Base-by-base conservation (phyloP, 2,888 invertebrate species). In the Eupithecia pulchellata region DNA sequence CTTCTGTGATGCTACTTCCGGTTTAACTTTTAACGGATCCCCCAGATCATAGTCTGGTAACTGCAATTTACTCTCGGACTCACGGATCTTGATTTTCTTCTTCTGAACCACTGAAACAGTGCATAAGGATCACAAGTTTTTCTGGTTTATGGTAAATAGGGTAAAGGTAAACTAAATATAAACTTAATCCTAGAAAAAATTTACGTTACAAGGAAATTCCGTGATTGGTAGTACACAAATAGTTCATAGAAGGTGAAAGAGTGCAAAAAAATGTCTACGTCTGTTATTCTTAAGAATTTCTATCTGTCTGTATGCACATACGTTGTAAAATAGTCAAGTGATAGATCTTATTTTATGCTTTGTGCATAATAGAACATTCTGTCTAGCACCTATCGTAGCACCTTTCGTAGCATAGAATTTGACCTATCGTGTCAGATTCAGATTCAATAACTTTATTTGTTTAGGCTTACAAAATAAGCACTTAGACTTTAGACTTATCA, bases 11-110 rank as follows among this genome's bases (percentile, higher is more conserved):
- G 91, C 89, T 8, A 93, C 93, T 25, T 83, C 82, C 3, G 94
- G 94, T 74, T 93, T 93, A 8, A 91, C 79, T 81, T 94, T 94
- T 2, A 93, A 78, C 1, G 91, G 91, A 70, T 93, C 94, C 4
- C 58, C 78, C 4, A 58, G 61, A 17, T 74, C 73, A 3, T 78
- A 68, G 0, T 60, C 25, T 29, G 29, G 27, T 6, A 66, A 34
- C 13, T 81, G 77, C 6, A 62, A 60, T n/a, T 74, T 80, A 14
- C 65, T 77, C 1, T n/a, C n/a, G n/a, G 73, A 67, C 25, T 84
- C 88, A 0, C 78, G 78, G 30, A 91, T 89, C 75, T 87, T 81
- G 2, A 87, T 79, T 89, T 72, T 85, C 90, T 78, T 85, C 91
- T 79, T 86, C 13, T 34, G n/a, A 25, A 34, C 34, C 32, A 34